phyloP scores from a whole-genome alignment of 2,888 invertebrate genomes.

The Eudemis profundana region DNA sequence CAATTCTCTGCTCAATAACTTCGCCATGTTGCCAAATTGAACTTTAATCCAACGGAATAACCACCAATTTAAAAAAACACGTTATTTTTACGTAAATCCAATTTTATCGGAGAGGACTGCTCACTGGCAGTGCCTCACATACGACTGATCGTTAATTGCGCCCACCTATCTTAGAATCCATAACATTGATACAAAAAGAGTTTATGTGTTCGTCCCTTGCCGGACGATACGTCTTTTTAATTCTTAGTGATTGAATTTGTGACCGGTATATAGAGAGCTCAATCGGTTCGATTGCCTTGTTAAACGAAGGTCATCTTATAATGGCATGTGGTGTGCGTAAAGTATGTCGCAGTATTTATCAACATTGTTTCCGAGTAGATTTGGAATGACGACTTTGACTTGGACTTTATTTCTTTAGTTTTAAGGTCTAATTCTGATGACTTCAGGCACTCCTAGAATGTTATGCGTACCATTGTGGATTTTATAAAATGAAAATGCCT shows the following conservation, averaged over 20 bases:
- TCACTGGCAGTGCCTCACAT: conserved; percentile 81
- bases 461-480: too few species aligned
- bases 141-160: conserved; percentile 60
- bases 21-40: conserved; percentile 70
- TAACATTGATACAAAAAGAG: neutral
- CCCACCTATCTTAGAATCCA: neutral
- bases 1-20: conserved; percentile 88
- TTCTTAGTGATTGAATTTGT: neutral
- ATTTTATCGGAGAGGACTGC: conserved; percentile 69
- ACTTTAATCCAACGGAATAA: conserved; percentile 42
- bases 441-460: too few species aligned
- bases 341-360: conserved; percentile 27
- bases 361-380: conserved; percentile 22
- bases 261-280: conserved; percentile 27
- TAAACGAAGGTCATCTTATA: conserved; percentile 37
- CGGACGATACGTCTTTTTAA: neutral
- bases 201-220: neutral
- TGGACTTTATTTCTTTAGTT: neutral
- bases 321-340: conserved; percentile 5
- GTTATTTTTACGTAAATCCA: conserved; percentile 33
- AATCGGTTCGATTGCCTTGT: conserved; percentile 27
- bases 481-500: too few species aligned
- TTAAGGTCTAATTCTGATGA: neutral
- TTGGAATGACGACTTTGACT: conserved; percentile 16
- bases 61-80: conserved; percentile 34